Evolutionary conservation across 2,797 vertebrate species (phyloP).

Genomic region (Enteromius unitaeniatus): DNA sequence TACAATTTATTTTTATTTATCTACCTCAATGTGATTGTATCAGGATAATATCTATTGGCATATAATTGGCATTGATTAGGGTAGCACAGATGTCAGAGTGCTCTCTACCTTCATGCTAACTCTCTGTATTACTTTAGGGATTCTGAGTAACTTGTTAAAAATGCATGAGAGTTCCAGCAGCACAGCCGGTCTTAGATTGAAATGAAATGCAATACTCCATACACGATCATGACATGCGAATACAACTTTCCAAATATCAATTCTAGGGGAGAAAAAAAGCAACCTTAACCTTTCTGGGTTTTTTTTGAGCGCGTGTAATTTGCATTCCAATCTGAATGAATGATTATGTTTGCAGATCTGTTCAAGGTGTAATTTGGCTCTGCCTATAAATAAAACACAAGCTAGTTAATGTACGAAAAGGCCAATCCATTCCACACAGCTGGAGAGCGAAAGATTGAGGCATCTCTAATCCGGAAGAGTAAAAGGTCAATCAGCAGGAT

Average conservation of each 20-base stretch:
- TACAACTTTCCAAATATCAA: slow-evolving; percentile 18
- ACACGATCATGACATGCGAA: neutral
- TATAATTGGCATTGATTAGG: neutral
- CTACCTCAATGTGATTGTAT: neutral
- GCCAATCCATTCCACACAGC: slow-evolving; percentile 62
- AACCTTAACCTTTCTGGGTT: slow-evolving; percentile 11
- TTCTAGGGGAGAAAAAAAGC: neutral
- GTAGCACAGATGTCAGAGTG: slow-evolving; percentile 5
- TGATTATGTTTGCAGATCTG: slow-evolving; percentile 33
- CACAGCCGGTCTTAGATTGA: slow-evolving; percentile 13
- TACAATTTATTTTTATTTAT: slow-evolving; percentile 5
- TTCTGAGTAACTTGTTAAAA: slow-evolving; percentile 47
- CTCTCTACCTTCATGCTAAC: slow-evolving; percentile 12
- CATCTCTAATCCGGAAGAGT: slow-evolving; percentile 57
- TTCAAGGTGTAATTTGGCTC: slow-evolving; percentile 49
- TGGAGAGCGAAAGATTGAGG: slow-evolving; percentile 47
- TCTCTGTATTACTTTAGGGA: slow-evolving; percentile 40
- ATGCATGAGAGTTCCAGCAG: slow-evolving; percentile 46
- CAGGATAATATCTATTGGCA: neutral
- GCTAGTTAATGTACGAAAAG: slow-evolving; percentile 60
- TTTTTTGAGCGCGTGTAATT: neutral
- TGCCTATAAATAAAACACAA: slow-evolving; percentile 61
- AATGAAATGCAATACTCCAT: slow-evolving; percentile 33
- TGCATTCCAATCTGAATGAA: slow-evolving; percentile 30
- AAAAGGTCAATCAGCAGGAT: slow-evolving; percentile 62